phyloP scores from a whole-genome alignment of 2,888 invertebrate species.

The Sphaeridia pumilis region DNA sequence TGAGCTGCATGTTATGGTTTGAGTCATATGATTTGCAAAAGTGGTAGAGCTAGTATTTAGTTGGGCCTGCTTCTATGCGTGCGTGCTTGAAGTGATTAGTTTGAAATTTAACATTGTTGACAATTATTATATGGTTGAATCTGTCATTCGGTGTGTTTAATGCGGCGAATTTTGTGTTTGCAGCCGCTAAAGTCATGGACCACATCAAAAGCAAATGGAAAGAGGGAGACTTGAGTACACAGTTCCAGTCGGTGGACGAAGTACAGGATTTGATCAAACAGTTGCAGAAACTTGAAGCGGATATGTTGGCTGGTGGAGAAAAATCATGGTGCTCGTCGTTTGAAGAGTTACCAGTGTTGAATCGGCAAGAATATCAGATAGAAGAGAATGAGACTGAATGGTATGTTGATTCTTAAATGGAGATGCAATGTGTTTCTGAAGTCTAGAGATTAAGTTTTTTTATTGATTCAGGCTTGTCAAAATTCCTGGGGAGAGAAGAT shows the following conservation, averaged over 20 bases:
- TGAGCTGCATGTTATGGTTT: too few relatives aligned
- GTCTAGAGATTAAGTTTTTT: neutral
- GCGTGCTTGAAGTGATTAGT: too few relatives aligned
- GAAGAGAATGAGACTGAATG: conserved; percentile 18
- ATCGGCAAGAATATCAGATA: conserved; percentile 6
- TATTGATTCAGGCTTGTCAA: conserved; percentile 11
- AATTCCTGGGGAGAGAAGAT: conserved; percentile 13
- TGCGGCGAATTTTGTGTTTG: too few relatives aligned
- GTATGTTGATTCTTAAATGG: conserved; percentile 8
- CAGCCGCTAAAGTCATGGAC: conserved; percentile 14
- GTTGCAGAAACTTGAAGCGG: conserved; percentile 11
- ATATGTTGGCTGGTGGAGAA: conserved; percentile 3
- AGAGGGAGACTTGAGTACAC: conserved; percentile 1
- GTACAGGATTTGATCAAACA: conserved; percentile 15
- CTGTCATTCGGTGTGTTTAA: too few relatives aligned
- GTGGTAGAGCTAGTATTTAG: too few relatives aligned
- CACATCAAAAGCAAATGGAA: neutral
- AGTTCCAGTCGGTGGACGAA: conserved; percentile 13
- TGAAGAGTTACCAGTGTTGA: conserved; percentile 11
- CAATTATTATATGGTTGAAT: too few relatives aligned
- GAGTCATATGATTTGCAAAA: too few relatives aligned
- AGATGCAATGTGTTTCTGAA: neutral
- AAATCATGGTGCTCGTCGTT: conserved; percentile 7
- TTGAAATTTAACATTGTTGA: too few relatives aligned
- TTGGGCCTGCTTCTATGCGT: too few relatives aligned